A percentile compares a stretch with the other conserved stretches of the same genome.
Evolutionary conservation across 2,113 vertebrate genomes (phyloP).

Genomic region (Psettodes erumei): DNA sequence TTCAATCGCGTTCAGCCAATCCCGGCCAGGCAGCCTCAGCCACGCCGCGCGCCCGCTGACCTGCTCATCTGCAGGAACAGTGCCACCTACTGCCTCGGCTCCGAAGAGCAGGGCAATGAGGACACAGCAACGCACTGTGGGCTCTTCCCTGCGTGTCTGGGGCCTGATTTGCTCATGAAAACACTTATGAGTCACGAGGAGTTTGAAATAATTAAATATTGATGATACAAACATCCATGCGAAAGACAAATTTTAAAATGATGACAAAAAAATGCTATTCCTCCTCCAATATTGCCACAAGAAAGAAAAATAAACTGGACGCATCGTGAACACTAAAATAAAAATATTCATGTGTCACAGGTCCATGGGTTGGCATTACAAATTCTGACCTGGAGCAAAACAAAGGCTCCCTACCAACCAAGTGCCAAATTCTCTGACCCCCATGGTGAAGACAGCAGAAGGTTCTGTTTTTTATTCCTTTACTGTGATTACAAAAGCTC

Average conservation of each 20-base stretch:
- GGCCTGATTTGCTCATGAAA: background rate
- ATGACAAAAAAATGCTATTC: background rate
- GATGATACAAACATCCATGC: too few species aligned
- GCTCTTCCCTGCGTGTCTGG: background rate
- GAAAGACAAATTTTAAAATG: background rate
- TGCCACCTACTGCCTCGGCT: slow-evolving; percentile 70
- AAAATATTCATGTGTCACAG: background rate
- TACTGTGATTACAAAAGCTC: slow-evolving; percentile 60
- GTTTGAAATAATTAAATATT: background rate
- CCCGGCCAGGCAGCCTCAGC: slow-evolving; percentile 41
- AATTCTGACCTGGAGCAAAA: slow-evolving; percentile 37
- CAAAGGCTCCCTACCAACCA: slow-evolving; percentile 21
- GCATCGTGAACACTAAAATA: too few species aligned
- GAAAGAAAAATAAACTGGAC: background rate
- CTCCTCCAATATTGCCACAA: background rate
- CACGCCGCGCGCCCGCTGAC: slow-evolving; percentile 3
- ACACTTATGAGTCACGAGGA: background rate
- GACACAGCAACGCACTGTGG: background rate
- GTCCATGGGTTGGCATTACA: slow-evolving; percentile 7
- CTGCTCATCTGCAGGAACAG: slow-evolving; percentile 70
- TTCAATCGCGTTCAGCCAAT: slow-evolving; percentile 62
- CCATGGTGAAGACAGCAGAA: slow-evolving; percentile 27
- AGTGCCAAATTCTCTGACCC: slow-evolving; percentile 33
- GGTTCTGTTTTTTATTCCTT: background rate
- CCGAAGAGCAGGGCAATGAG: slow-evolving; percentile 32